Conservation (phyloP, 2,888 invertebrate species). For the Ichneumoninae sp. region DNA sequence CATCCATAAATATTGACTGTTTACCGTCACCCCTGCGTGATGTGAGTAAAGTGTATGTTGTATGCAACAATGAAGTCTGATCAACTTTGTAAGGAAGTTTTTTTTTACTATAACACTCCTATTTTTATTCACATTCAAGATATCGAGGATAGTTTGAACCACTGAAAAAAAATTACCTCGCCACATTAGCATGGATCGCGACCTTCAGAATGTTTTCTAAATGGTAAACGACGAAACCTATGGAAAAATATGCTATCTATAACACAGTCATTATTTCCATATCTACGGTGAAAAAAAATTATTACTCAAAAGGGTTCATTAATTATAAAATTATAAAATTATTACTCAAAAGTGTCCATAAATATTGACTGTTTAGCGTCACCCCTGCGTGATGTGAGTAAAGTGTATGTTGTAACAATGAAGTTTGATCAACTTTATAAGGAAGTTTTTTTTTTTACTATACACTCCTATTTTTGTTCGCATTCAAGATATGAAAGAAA, state of each 20-base stretch:
- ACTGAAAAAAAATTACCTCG: too few relatives aligned
- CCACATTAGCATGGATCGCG: too few relatives aligned
- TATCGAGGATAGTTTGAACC: too few relatives aligned
- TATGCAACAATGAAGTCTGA: not conserved
- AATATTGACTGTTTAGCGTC: slow-evolving; percentile 27
- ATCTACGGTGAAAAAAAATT: too few relatives aligned
- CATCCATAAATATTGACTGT: slow-evolving; percentile 42
- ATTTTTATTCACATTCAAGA: not conserved
- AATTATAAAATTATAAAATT: too few relatives aligned
- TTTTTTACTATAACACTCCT: not conserved
- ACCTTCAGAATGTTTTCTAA: too few relatives aligned
- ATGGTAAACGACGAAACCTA: too few relatives aligned
- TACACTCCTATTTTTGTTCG: not conserved
- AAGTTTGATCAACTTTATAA: not conserved
- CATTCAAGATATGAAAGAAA: too few relatives aligned
- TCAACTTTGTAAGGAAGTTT: not conserved
- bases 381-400: slow-evolving; percentile 5
- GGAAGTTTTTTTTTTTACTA: not conserved
- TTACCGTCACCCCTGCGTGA: slow-evolving; percentile 11
- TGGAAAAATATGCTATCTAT: too few relatives aligned
- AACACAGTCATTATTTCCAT: too few relatives aligned
- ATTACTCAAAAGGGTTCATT: not conserved
- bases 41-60: not conserved
- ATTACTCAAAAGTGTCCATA: slow-evolving; percentile 21
- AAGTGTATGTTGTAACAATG: not conserved